Evolutionary conservation across 2,113 vertebrate genomes (phyloP).

Genomic region (Peromyscus polionotus): DNA sequence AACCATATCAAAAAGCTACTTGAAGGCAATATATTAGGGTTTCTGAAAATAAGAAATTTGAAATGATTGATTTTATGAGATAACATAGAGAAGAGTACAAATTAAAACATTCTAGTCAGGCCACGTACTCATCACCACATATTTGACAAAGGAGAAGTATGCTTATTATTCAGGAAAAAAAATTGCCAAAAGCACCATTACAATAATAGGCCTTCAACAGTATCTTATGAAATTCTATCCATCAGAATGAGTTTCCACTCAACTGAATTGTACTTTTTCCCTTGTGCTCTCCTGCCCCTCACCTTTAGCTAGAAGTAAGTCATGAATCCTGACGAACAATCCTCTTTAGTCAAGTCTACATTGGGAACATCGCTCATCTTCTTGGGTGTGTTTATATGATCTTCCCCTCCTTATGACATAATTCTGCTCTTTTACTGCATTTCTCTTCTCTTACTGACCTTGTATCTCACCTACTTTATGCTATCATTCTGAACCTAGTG

Average conservation of each 20-base stretch:
- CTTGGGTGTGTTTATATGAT: not conserved
- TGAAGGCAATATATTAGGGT: not conserved
- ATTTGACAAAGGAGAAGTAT: not conserved
- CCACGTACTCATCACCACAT: not conserved
- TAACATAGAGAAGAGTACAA: slow-evolving; percentile 23
- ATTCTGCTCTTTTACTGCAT: slow-evolving; percentile 24
- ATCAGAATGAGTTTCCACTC: slow-evolving; percentile 9
- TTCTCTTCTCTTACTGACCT: slow-evolving; percentile 33
- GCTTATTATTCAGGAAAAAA: slow-evolving; percentile 52
- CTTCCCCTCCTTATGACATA: slow-evolving; percentile 39
- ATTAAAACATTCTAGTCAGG: not conserved
- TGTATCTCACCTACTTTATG: slow-evolving; percentile 24
- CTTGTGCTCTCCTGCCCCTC: slow-evolving; percentile 6
- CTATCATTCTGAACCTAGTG: not conserved
- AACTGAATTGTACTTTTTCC: slow-evolving; percentile 13
- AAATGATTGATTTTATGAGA: slow-evolving; percentile 49
- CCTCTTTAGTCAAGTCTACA: not conserved
- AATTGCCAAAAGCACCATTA: slow-evolving; percentile 44
- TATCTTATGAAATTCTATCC: not conserved
- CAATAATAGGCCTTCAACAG: not conserved
- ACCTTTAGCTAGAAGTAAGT: slow-evolving; percentile 8
- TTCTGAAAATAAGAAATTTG: not conserved
- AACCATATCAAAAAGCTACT: slow-evolving; percentile 23
- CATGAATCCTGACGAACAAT: not conserved
- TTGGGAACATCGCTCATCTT: not conserved